A percentile compares a stretch with the other conserved stretches of the same genome.
These are phyloP conservation scores for Oscheius sp. DNA, from an alignment of 2,888 invertebrate genomes.

Conservation along the genomic window DNA sequence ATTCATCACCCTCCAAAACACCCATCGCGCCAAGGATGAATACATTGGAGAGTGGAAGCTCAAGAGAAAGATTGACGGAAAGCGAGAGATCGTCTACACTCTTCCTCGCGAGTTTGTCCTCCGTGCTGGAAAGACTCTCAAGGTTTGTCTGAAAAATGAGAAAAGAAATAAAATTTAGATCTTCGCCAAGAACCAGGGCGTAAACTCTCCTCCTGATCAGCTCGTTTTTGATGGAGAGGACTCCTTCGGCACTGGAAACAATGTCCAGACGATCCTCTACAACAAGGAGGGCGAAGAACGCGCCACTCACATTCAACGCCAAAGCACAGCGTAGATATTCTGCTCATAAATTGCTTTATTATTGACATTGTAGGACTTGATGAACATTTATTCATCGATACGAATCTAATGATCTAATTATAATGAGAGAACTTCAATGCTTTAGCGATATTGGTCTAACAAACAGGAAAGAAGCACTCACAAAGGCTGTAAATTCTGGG, in stretches of 20 bases:
- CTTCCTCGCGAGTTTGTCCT: slow-evolving; percentile 52
- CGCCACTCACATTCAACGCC: slow-evolving; percentile 66
- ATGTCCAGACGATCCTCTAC: slow-evolving; percentile 69
- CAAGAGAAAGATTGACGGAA: slow-evolving; percentile 68
- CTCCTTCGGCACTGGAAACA: slow-evolving; percentile 64
- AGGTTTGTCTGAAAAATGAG: slow-evolving; percentile 36
- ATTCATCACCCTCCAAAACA: slow-evolving; percentile 73
- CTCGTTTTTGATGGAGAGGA: slow-evolving; percentile 67
- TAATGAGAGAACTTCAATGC: neutral
- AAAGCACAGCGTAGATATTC: slow-evolving; percentile 29
- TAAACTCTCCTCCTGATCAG: slow-evolving; percentile 65
- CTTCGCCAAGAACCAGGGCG: slow-evolving; percentile 61
- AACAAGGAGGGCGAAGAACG: slow-evolving; percentile 69
- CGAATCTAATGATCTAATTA: neutral
- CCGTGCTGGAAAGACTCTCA: slow-evolving; percentile 55
- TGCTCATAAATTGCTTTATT: slow-evolving; percentile 15
- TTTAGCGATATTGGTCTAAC: too few species aligned
- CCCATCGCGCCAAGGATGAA: slow-evolving; percentile 70
- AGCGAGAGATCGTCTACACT: slow-evolving; percentile 58
- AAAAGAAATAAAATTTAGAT: slow-evolving; percentile 33
- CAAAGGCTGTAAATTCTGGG: too few species aligned
- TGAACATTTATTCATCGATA: slow-evolving; percentile 23
- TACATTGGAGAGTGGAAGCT: slow-evolving; percentile 71
- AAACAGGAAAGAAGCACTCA: neutral
- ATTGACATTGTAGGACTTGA: slow-evolving; percentile 14